Evolutionary conservation across 2,113 vertebrate species (phyloP).

Genomic region (Passer montanus): DNA sequence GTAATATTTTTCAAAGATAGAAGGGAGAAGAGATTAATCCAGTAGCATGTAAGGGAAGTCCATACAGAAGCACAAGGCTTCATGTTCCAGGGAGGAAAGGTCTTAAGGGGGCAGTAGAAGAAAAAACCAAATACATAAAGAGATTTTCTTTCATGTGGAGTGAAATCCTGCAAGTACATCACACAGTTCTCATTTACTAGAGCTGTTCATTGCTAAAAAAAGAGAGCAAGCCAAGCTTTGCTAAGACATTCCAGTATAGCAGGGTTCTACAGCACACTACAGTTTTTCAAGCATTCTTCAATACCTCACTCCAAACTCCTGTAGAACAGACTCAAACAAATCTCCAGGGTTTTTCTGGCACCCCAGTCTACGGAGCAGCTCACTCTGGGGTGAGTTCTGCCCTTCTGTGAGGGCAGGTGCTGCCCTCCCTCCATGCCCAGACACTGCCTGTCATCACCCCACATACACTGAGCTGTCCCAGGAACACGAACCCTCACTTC

Average conservation of each 20-base stretch:
- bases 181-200: background rate
- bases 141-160: background rate
- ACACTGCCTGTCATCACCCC: rapidly evolving
- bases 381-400: background rate
- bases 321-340: background rate
- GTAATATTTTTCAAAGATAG: background rate
- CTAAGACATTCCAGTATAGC: background rate
- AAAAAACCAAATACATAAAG: background rate
- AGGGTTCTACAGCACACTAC: background rate
- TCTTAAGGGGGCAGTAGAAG: background rate
- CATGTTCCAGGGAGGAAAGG: background rate
- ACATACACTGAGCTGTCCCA: rapidly evolving
- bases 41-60: background rate
- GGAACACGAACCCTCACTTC: background rate
- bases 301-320: background rate
- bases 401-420: rapidly evolving
- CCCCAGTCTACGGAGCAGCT: background rate
- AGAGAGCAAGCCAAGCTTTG: background rate
- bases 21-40: background rate
- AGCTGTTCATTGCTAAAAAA: background rate
- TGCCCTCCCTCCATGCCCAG: background rate
- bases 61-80: background rate
- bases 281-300: background rate
- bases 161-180: background rate
- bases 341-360: background rate